Evolutionary conservation across 1,140 invertebrate genomes (phyloP).

Genomic region (Drosophila rufa): DNA sequence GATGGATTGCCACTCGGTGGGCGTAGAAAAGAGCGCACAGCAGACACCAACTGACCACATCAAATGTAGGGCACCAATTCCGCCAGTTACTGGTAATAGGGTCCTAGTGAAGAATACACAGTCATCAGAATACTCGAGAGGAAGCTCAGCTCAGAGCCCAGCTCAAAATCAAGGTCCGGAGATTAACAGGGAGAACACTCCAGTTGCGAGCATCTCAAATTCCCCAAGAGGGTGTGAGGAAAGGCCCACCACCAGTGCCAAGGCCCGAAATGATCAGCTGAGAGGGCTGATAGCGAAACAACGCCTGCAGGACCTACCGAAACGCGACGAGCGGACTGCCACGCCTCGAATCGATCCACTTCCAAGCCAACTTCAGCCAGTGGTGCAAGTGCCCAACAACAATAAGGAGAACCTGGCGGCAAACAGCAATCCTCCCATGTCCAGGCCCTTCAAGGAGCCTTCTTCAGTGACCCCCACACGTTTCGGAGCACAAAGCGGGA

Average conservation of each 20-base stretch:
- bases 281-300: conserved; percentile 56
- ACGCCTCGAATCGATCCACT: neutral
- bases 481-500: neutral
- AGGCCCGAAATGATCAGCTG: conserved; percentile 38
- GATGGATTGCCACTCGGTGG: neutral
- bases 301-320: conserved; percentile 49
- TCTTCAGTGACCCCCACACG: neutral
- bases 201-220: neutral
- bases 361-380: neutral
- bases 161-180: neutral
- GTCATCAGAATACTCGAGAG: neutral
- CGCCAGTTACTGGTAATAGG: neutral
- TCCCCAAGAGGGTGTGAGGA: neutral
- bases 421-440: neutral
- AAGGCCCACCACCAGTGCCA: conserved; percentile 55
- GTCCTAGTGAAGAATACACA: neutral
- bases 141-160: neutral
- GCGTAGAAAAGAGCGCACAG: neutral
- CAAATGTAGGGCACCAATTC: neutral
- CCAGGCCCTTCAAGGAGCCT: neutral
- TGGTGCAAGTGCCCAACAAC: neutral
- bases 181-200: neutral
- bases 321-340: conserved; percentile 25
- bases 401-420: neutral
- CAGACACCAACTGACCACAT: neutral